Base-by-base conservation (phyloP, 2,797 vertebrate genomes). In the Propithecus perrieri region DNA sequence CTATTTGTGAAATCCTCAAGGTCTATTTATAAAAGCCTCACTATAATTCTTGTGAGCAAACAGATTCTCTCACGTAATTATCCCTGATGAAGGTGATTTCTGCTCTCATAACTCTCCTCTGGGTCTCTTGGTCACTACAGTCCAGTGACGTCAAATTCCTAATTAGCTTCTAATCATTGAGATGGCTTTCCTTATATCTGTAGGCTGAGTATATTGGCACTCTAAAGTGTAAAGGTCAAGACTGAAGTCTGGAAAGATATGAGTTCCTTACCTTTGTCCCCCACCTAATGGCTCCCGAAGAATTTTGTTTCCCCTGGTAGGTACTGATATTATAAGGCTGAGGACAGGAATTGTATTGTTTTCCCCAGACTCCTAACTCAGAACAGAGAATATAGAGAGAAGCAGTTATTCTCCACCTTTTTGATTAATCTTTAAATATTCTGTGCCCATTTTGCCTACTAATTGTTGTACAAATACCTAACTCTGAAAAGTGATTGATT, bases 111-210 rank as follows among this genome's bases (percentile, higher is more conserved):
- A 22, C 0, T 83, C 18, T 96, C 92, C 55, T 90, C 12, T 93
- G 94, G 28, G 75, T 95, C 41, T 89, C 33, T 35, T 89, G 94
- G 72, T 95, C 94, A 90, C 61, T 46, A 46, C 0, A 67, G 30
- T 79, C 55, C 48, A 78, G 26, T 96, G 92, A 96, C 0, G 0
- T 95, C 90, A 95, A 61, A 28, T 43, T 6, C 28, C 61, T 63
- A 86, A 91, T 94, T 90, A 91, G 78, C 7, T 72, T 88, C 67
- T 90, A 81, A 90, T 20, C 11, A 75, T 30, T 76, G 30, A 50
- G 18, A 71, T 90, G 41, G 2, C 1, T 83, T 87, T 95, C 50
- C 48, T 63, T 94, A 30, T 91, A 89, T 88, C 18, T 81, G 4
- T 57, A 14, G 85, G 15, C 8, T 74, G 24, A 78, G 5, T 28